Percentiles rank a stretch among this genome's conserved stretches.
Evolutionary conservation across 2,113 vertebrate genomes (phyloP).

Genomic region (Laticauda colubrina): DNA sequence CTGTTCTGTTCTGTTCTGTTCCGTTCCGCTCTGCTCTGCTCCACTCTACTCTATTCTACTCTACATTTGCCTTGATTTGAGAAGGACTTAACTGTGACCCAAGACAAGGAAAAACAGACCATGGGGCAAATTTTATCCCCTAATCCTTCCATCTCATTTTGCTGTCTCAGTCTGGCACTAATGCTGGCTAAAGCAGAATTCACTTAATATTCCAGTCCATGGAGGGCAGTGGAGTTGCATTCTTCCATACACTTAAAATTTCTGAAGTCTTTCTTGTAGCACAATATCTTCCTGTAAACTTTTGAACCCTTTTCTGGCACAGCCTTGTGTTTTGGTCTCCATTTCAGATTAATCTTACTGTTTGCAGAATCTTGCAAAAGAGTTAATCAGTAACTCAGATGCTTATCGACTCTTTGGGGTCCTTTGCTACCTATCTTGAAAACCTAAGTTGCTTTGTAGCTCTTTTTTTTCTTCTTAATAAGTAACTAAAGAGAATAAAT

Average conservation of each 20-base stretch:
- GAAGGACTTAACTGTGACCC: neutral
- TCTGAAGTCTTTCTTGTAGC: neutral
- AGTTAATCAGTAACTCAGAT: conserved; percentile 66
- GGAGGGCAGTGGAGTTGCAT: conserved; percentile 53
- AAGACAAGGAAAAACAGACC: neutral
- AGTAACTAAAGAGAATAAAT: conserved; percentile 57
- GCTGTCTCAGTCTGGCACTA: too few species aligned
- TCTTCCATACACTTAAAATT: rapidly evolving
- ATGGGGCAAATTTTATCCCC: neutral
- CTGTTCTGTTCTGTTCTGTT: too few species aligned
- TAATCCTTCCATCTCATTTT: neutral
- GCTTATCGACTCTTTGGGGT: conserved; percentile 49
- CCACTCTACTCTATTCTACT: too few species aligned
- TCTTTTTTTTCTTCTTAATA: conserved; percentile 48
- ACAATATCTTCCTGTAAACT: neutral
- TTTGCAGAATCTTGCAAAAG: conserved; percentile 40
- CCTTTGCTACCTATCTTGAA: conserved; percentile 45
- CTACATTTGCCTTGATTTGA: neutral
- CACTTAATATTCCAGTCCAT: conserved; percentile 13
- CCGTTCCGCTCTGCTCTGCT: too few species aligned
- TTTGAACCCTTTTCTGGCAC: conserved; percentile 37
- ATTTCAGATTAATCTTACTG: conserved; percentile 14
- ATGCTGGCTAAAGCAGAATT: too few species aligned
- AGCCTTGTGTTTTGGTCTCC: conserved; percentile 49
- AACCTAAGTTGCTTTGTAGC: conserved; percentile 3